Percentiles rank a stretch among this genome's conserved stretches.
Evolutionary conservation across 2,888 invertebrate species (phyloP).

Genomic region (Andrena dorsata): DNA sequence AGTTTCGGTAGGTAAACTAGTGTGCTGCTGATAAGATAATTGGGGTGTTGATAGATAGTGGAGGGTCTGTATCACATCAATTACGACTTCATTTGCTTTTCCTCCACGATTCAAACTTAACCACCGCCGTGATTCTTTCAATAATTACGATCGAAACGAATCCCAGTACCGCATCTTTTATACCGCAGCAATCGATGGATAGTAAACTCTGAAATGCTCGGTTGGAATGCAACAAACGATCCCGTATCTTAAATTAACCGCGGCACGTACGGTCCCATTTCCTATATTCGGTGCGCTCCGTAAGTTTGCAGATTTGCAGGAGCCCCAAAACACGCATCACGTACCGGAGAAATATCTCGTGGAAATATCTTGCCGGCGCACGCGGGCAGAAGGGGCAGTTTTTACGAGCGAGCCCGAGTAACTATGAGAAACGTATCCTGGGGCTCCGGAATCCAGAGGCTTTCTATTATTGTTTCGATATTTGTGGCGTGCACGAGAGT

Average conservation of each 20-base stretch:
- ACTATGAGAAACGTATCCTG: conserved; percentile 33
- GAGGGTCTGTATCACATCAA: too few species aligned
- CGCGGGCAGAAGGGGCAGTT: background rate
- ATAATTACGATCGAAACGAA: background rate
- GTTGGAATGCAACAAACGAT: background rate
- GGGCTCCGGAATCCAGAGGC: background rate
- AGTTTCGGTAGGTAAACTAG: background rate
- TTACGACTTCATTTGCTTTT: too few species aligned
- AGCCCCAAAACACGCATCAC: conserved; percentile 23
- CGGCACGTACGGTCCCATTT: conserved; percentile 10
- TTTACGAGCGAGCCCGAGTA: conserved; percentile 36
- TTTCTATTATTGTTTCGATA: conserved; percentile 41
- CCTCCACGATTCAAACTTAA: too few species aligned
- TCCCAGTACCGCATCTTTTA: background rate
- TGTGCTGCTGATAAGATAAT: too few species aligned
- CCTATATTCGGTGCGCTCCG: conserved; percentile 3
- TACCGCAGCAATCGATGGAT: background rate
- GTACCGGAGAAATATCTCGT: conserved; percentile 24
- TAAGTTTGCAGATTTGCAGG: conserved; percentile 37
- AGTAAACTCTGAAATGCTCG: background rate
- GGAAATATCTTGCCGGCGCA: background rate
- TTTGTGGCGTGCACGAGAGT: conserved; percentile 21
- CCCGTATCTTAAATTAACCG: conserved; percentile 14
- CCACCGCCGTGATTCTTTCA: background rate
- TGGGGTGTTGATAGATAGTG: too few species aligned